Evolutionary conservation across 1,140 invertebrate species (phyloP).

Genomic region (Antheraea pernyi): DNA sequence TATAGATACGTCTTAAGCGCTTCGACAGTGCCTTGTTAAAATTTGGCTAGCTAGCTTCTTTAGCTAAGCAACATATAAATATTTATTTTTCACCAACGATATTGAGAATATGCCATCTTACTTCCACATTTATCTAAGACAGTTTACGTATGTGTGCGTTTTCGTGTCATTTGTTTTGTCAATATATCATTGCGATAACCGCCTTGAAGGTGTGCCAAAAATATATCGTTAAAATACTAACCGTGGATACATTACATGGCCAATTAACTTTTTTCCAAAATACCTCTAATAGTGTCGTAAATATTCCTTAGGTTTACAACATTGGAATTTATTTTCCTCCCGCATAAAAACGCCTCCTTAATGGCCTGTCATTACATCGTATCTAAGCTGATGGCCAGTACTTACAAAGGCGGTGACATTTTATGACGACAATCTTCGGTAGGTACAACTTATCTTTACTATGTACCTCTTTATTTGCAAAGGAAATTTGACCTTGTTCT

Average conservation of each 20-base stretch:
- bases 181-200: no score
- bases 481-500: slow-evolving; percentile 1
- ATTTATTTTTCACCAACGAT: no score
- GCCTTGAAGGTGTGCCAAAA: no score
- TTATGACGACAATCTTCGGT: slow-evolving; percentile 40
- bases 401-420: slow-evolving; percentile 38
- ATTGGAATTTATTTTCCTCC: slow-evolving; percentile 2
- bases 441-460: slow-evolving; percentile 28
- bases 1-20: no score
- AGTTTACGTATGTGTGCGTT: no score
- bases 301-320: neutral
- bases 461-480: neutral
- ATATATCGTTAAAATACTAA: no score
- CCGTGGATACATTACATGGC: neutral
- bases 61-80: no score
- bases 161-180: no score
- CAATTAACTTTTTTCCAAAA: neutral
- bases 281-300: neutral
- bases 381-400: slow-evolving; percentile 30
- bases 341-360: neutral
- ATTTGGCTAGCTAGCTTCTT: no score
- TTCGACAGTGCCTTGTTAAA: no score
- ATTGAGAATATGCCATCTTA: no score
- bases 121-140: no score
- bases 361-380: neutral